A percentile compares a stretch with the other conserved stretches of the same genome.
Evolutionary conservation across 2,797 vertebrate genomes (phyloP).

Genomic region (Thalassophryne amazonica): DNA sequence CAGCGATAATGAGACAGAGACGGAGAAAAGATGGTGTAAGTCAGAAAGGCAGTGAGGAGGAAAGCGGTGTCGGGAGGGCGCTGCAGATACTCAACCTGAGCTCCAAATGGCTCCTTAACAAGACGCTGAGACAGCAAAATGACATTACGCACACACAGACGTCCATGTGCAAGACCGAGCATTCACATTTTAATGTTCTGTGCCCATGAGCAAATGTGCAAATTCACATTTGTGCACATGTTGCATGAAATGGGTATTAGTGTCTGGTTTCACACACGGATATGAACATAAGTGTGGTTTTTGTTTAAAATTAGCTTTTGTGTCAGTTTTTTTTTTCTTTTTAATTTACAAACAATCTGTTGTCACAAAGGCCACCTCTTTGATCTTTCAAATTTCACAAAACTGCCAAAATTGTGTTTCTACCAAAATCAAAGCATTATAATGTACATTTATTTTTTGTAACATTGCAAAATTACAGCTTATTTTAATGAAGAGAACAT

Average conservation of each 20-base stretch:
- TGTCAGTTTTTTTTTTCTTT: too few species aligned
- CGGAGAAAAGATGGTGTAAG: slow-evolving; percentile 55
- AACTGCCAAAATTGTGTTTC: too few species aligned
- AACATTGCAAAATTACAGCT: too few species aligned
- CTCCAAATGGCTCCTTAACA: slow-evolving; percentile 66
- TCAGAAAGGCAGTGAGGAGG: slow-evolving; percentile 52
- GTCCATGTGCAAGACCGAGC: not conserved
- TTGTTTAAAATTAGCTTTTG: too few species aligned
- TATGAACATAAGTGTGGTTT: not conserved
- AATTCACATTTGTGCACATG: too few species aligned
- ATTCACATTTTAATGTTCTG: not conserved
- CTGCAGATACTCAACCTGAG: slow-evolving; percentile 66
- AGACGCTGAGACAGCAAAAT: slow-evolving; percentile 64
- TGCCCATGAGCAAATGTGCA: slow-evolving; percentile 17
- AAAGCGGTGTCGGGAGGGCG: slow-evolving; percentile 56
- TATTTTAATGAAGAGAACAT: too few species aligned
- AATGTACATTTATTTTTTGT: too few species aligned
- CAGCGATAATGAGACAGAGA: slow-evolving; percentile 61
- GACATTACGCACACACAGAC: slow-evolving; percentile 30
- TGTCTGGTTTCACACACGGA: slow-evolving; percentile 12
- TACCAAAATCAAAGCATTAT: too few species aligned
- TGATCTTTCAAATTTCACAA: too few species aligned
- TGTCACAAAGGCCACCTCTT: too few species aligned
- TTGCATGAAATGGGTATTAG: slow-evolving; percentile 9
- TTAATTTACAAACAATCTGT: too few species aligned